These are phyloP conservation scores for Mantis religiosa DNA, from an alignment of 2,888 invertebrate species.

Conservation along the genomic window DNA sequence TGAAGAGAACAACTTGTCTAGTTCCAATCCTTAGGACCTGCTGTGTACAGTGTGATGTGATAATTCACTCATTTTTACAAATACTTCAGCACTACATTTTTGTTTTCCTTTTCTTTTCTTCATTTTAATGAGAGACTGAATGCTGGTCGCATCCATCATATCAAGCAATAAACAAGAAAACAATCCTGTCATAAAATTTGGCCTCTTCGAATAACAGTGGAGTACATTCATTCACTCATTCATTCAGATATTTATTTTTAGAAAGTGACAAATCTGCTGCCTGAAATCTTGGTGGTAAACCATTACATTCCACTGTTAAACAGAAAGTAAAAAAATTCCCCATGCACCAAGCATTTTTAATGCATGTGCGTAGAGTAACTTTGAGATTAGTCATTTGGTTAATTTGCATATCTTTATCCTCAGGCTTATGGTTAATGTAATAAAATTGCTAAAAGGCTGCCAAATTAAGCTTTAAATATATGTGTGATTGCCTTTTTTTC, in stretches of 20 bases:
- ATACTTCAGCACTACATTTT: too few relatives aligned
- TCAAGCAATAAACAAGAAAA: not conserved
- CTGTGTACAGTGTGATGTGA: not conserved
- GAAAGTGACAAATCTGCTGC: not conserved
- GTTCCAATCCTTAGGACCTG: not conserved
- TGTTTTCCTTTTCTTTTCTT: too few relatives aligned
- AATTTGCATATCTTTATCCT: too few relatives aligned
- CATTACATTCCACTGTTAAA: not conserved
- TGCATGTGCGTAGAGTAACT: not conserved
- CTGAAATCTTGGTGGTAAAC: not conserved
- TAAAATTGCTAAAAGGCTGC: too few relatives aligned
- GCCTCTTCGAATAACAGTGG: not conserved
- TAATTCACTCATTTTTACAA: not conserved
- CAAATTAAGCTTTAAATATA: too few relatives aligned
- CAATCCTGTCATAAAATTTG: not conserved
- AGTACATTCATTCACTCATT: not conserved
- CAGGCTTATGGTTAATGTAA: too few relatives aligned
- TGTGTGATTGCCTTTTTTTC: too few relatives aligned
- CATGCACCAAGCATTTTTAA: not conserved
- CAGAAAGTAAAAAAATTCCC: not conserved
- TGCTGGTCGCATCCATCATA: not conserved
- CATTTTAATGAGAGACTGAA: not conserved
- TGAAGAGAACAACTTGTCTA: not conserved
- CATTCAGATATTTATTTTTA: not conserved
- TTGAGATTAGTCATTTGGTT: not conserved